phyloP scores from a whole-genome alignment of 2,113 vertebrate species.

The human (Homo sapiens) region DNA sequence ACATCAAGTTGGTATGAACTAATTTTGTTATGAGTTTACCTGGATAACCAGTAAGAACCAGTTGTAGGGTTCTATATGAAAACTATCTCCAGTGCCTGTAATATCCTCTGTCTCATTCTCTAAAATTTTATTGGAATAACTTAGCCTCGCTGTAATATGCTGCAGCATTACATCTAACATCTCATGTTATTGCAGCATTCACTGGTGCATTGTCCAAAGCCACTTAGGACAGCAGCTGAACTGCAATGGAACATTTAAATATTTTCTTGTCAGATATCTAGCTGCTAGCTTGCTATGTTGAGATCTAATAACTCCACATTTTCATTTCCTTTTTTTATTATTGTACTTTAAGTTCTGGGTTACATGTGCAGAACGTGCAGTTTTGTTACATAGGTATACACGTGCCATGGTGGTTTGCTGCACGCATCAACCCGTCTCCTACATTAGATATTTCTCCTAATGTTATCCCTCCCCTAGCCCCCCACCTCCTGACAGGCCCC shows the following conservation, averaged over 20 bases:
- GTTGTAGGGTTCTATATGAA: background rate
- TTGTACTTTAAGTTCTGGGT: too few species aligned
- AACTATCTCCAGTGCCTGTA: background rate
- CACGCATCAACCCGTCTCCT: too few species aligned
- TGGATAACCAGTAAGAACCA: background rate
- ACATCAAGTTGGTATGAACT: background rate
- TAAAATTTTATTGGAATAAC: background rate
- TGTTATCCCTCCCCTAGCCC: too few species aligned
- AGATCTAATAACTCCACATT: background rate
- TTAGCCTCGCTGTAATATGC: background rate
- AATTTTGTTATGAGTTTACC: background rate
- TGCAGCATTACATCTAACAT: background rate
- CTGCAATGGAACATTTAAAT: background rate
- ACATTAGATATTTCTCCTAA: too few species aligned
- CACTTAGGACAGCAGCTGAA: slow-evolving; percentile 32
- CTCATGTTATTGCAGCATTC: background rate
- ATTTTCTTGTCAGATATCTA: background rate
- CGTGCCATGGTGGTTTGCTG: too few species aligned
- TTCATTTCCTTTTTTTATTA: slow-evolving; percentile 42
- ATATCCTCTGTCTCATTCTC: background rate
- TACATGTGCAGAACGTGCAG: too few species aligned
- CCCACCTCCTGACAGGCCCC: too few species aligned
- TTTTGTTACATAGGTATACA: too few species aligned
- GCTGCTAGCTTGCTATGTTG: background rate
- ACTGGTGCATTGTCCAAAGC: slow-evolving; percentile 26